Evolutionary conservation across 2,113 vertebrate species (phyloP).

Genomic region (Rhinolophus ferrumequinum): DNA sequence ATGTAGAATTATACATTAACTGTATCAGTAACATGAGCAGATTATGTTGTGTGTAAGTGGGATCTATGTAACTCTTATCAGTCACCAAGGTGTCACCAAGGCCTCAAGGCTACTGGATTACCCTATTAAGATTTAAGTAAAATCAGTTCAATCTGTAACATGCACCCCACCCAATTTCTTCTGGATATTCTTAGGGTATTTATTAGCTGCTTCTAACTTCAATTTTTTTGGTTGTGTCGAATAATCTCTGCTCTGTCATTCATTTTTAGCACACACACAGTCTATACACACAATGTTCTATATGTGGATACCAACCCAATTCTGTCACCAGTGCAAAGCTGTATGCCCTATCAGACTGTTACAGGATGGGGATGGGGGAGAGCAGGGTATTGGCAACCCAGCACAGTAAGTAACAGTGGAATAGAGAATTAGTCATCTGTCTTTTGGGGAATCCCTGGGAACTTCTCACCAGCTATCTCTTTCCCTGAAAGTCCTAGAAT

Average conservation of each 20-base stretch:
- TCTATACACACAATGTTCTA: not conserved
- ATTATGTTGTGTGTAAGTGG: not conserved
- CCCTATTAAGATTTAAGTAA: conserved; percentile 26
- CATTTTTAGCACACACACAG: not conserved
- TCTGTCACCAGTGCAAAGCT: not conserved
- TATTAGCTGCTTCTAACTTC: not conserved
- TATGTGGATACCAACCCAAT: not conserved
- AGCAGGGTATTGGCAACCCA: not conserved
- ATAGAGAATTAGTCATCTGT: not conserved
- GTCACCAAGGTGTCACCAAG: not conserved
- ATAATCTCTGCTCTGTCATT: not conserved
- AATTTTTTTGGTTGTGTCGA: not conserved
- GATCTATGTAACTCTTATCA: not conserved
- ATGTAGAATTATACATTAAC: not conserved
- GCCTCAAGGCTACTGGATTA: conserved; percentile 14
- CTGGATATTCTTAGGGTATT: not conserved
- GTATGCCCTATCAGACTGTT: not conserved
- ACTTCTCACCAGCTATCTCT: not conserved
- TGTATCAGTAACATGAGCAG: not conserved
- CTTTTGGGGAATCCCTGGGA: not conserved
- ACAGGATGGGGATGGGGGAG: not conserved
- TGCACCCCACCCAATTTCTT: not conserved
- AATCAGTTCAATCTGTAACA: not conserved
- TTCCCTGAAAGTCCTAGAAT: not conserved
- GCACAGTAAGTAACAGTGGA: not conserved